phyloP scores from a whole-genome alignment of 2,888 invertebrate genomes.

The Metopia argyrocephala region DNA sequence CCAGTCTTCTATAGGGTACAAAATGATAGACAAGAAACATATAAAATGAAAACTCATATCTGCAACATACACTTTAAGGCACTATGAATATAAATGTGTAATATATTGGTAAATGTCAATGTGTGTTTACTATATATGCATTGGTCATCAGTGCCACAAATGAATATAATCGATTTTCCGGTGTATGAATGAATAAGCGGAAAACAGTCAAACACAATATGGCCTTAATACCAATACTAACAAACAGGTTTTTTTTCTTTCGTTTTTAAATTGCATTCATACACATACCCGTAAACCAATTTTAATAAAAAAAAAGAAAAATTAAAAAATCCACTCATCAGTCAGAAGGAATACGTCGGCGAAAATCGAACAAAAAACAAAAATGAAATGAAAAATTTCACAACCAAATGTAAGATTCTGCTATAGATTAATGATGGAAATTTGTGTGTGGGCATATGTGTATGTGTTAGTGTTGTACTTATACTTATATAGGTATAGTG shows the following conservation, averaged over 20 bases:
- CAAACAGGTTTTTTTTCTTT: background rate
- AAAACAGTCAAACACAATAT: conserved; percentile 58
- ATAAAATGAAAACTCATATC: too few species aligned
- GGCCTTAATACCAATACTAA: conserved; percentile 29
- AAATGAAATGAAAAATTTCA: too few species aligned
- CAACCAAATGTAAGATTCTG: too few species aligned
- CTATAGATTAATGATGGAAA: too few species aligned
- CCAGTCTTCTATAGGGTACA: too few species aligned
- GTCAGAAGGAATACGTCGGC: background rate
- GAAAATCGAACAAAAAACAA: background rate
- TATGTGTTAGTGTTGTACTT: background rate
- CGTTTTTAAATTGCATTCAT: conserved; percentile 8
- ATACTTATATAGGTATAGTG: background rate
- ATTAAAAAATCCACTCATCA: conserved; percentile 44
- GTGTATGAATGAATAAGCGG: conserved; percentile 58
- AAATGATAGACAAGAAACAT: too few species aligned
- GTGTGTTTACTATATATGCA: too few species aligned
- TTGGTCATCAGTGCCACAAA: conserved; percentile 42
- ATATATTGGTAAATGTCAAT: background rate
- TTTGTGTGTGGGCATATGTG: background rate
- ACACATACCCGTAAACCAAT: background rate
- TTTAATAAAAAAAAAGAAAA: too few species aligned
- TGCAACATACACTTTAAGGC: too few species aligned
- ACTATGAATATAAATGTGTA: background rate
- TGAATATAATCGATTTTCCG: conserved; percentile 60